Evolutionary conservation across 2,888 invertebrate species (phyloP).

Genomic region (Theretra japonica): DNA sequence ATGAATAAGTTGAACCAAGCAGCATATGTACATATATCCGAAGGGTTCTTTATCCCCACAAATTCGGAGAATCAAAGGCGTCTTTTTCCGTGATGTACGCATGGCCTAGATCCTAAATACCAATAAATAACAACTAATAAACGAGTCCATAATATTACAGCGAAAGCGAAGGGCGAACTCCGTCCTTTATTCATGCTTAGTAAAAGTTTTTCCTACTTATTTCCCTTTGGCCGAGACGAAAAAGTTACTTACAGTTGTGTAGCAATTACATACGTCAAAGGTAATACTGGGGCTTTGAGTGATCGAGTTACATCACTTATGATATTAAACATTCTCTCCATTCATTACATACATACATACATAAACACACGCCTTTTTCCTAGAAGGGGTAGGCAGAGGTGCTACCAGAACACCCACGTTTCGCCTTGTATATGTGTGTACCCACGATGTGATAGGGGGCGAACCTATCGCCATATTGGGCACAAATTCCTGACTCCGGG

Average conservation of each 20-base stretch:
- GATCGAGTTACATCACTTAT: slow-evolving; percentile 22
- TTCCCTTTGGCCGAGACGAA: slow-evolving; percentile 53
- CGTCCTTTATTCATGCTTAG: slow-evolving; percentile 57
- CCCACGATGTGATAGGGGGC: too few species aligned
- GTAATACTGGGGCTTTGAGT: slow-evolving; percentile 36
- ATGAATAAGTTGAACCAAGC: too few species aligned
- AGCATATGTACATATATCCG: neutral
- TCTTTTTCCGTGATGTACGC: neutral
- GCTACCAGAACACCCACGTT: too few species aligned
- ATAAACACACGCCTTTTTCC: too few species aligned
- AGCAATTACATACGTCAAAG: slow-evolving; percentile 51
- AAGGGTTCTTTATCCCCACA: neutral
- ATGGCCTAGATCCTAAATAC: neutral
- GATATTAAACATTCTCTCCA: neutral
- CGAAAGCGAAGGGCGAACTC: slow-evolving; percentile 42
- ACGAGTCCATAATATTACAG: slow-evolving; percentile 45
- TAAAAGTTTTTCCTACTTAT: slow-evolving; percentile 57
- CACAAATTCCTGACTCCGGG: too few species aligned
- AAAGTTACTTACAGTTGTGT: slow-evolving; percentile 52
- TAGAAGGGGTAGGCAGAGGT: too few species aligned
- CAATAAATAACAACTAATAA: slow-evolving; percentile 44
- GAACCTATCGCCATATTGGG: too few species aligned
- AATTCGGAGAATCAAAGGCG: neutral
- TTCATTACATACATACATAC: too few species aligned
- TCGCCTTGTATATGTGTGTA: too few species aligned